Percentiles rank a stretch among this genome's conserved stretches.
Evolutionary conservation across 2,113 vertebrate species (phyloP).

Genomic region (Archilochus colubris): DNA sequence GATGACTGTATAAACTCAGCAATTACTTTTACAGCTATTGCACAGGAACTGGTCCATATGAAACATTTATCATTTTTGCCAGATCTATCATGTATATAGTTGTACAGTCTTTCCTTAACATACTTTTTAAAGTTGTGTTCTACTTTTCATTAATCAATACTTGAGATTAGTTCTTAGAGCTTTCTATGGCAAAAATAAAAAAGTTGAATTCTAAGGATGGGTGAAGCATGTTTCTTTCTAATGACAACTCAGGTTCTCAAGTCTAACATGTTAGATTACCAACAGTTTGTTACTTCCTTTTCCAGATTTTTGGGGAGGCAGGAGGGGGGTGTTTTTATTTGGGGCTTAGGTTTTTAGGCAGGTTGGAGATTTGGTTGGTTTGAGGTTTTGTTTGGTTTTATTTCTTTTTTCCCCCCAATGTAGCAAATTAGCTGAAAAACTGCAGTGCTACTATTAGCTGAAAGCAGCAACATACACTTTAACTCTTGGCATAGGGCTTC

Average conservation of each 20-base stretch:
- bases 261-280: neutral
- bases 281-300: neutral
- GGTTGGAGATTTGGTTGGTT: neutral
- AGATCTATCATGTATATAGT: conserved; percentile 74
- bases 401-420: neutral
- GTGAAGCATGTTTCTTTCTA: conserved; percentile 32
- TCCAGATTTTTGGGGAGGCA: neutral
- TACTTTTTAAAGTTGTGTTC: conserved; percentile 73
- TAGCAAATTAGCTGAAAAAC: neutral
- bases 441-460: neutral
- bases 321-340: neutral
- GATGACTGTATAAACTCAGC: conserved; percentile 30
- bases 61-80: conserved; percentile 33
- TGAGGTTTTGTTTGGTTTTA: neutral
- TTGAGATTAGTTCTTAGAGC: conserved; percentile 83
- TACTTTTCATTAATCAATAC: conserved; percentile 74
- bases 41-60: conserved; percentile 5
- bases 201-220: conserved; percentile 69
- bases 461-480: rapidly evolving
- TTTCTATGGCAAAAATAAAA: conserved; percentile 82
- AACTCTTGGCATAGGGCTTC: neutral
- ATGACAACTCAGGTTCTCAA: neutral
- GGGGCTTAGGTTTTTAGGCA: neutral
- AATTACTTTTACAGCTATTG: conserved; percentile 38
- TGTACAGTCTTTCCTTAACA: conserved; percentile 77